Base-by-base conservation (phyloP, 2,888 invertebrate species). In the Drosophila neonasuta region DNA sequence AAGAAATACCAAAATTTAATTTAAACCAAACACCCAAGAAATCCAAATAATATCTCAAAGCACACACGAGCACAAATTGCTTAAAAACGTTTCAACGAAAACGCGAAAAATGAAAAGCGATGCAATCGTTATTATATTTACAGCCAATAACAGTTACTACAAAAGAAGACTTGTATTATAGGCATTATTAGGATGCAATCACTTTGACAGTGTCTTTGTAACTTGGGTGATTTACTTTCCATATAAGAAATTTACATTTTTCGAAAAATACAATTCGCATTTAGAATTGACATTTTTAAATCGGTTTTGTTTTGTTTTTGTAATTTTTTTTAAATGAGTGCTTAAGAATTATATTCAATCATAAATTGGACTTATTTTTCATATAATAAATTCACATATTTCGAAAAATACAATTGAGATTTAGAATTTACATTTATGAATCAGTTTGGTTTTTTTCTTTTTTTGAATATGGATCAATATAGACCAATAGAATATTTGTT, bases 91-190 rank as follows among this genome's bases (percentile, higher is more conserved):
- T 11, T 42, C 11, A 29, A 57, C 36, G 15, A 54, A 54, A 65
- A n/a, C 36, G 36, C 42, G 20, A 54, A 65, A 65, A 34, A 52
- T 36, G 20, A 54, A 65, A 65, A 34, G 17, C 68, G 69, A 66
- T 58, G 67, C 57, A 58, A 72, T 72, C 58, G 57, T 57, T 50
- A 58, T 67, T 70, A 49, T 54, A 58, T 72, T 30, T 52, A 60
- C 55, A 39, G 32, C 30, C 42, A 68, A 41, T 45, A 45, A 55
- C 44, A 68, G 34, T 41, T 52, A 45, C 20, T 50, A 63, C 32
- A 70, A 34, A 61, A 61, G 9, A 13, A 17, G 44, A 29, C 9
- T 41, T 41, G 13, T 13, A 48, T 42, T 66, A 48, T 48, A 34
- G 6, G 9, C 9, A 32, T 44, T 39, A 34, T 32, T 20, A 9